Evolutionary conservation across 1,140 invertebrate genomes (phyloP).

Genomic region (Choristoneura fumiferana): DNA sequence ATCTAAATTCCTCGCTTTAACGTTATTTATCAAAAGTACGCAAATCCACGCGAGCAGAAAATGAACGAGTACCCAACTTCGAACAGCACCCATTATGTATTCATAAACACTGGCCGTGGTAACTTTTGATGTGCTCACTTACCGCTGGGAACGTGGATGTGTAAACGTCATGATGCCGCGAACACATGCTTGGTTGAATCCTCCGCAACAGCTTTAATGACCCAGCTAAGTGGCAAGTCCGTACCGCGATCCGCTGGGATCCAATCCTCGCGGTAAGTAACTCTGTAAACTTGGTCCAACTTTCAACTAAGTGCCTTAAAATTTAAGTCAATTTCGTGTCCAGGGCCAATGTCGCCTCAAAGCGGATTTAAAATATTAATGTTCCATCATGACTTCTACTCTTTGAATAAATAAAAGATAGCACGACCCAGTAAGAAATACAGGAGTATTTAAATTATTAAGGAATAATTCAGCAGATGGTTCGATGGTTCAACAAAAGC

Average conservation of each 20-base stretch:
- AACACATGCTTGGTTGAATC: not conserved
- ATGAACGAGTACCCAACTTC: not conserved
- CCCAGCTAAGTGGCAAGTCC: slow-evolving; percentile 33
- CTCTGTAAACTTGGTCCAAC: slow-evolving; percentile 31
- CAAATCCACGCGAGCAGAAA: not conserved
- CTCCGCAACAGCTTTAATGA: slow-evolving; percentile 38
- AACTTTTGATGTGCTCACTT: slow-evolving; percentile 7
- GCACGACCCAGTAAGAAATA: no score
- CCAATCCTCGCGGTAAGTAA: slow-evolving; percentile 27
- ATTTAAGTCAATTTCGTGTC: slow-evolving; percentile 38
- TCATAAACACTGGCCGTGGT: slow-evolving; percentile 3
- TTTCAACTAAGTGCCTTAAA: slow-evolving; percentile 36
- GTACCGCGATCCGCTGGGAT: slow-evolving; percentile 23
- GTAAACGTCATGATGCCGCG: not conserved
- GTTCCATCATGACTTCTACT: not conserved
- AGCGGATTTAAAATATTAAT: slow-evolving; percentile 9
- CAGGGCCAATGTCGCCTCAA: slow-evolving; percentile 2
- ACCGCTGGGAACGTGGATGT: not conserved
- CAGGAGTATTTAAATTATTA: no score
- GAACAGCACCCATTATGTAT: not conserved
- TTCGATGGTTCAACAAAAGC: no score
- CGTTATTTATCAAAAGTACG: not conserved
- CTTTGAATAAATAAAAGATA: no score
- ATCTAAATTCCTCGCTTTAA: not conserved
- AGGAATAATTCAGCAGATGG: no score